Base-by-base conservation (phyloP, 2,888 invertebrate genomes). In the Callimorpha dominula region DNA sequence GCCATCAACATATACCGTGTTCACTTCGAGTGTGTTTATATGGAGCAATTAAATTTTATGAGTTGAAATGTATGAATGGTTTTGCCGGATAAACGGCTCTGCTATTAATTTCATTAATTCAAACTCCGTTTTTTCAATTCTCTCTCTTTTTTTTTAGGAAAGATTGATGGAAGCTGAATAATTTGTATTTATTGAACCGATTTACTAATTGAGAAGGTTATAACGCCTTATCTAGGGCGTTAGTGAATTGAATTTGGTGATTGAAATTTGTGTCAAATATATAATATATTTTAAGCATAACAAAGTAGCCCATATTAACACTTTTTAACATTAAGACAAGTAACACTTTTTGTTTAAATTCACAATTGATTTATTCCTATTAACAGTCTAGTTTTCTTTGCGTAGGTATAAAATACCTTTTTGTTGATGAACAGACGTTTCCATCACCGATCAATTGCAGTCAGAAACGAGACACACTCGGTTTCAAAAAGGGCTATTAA, bases 21-120 rank as follows among this genome's bases (percentile, higher is more conserved):
- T 75, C 76, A 50, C 50, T 78, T 80, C 74, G 65, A 81, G 77
- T 72, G 74, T 76, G 66, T 84, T 80, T 81, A 79, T 84, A 79
- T 65, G 75, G 52, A 62, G 76, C 81, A 80, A 82, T 82, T 82
- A 81, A 81, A 78, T 81, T 82, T 84, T 78, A 81, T 43, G 82
- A 75, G 74, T 81, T 67, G 43, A 42, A 15, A 65, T 31, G 70
- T 75, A 76, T 74, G 82, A 77, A 78, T 71, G 80, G 60, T 12
- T n/a, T 1, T n/a, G 67, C 1, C 49, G 72, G 68, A 75, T 75
- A 74, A 80, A 80, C 78, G 73, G 43, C 68, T 49, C 7, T 17
- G 64, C 78, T 70, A 77, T 82, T 77, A 71, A 83, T 81, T 81
- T 81, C 73, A 81, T 81, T 40, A 50, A 52, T 20, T 57, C 60